Percentiles rank a stretch among this genome's conserved stretches.
phyloP scores from a whole-genome alignment of 1,140 invertebrate genomes.

The Leptinotarsa defecta region DNA sequence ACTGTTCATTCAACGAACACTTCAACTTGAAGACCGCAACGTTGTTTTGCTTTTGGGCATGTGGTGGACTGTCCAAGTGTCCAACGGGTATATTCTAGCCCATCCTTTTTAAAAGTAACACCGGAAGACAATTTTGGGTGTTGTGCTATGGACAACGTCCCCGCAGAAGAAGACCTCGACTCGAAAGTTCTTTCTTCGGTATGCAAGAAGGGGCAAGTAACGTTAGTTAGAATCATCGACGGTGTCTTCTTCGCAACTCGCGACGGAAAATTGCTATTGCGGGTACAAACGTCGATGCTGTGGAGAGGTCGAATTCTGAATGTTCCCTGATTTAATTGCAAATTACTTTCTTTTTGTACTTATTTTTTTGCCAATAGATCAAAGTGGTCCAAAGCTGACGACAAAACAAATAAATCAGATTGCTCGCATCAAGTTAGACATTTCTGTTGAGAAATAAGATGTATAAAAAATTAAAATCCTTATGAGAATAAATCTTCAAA shows the following conservation, averaged over 20 bases:
- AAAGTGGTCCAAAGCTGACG: too few species aligned
- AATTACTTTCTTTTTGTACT: too few species aligned
- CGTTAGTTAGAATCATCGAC: slow-evolving; percentile 39
- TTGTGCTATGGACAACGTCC: neutral
- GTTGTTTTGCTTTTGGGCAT: slow-evolving; percentile 23
- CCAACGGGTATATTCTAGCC: slow-evolving; percentile 36
- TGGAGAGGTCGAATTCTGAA: neutral
- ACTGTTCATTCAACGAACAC: slow-evolving; percentile 6
- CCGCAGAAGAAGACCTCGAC: slow-evolving; percentile 13
- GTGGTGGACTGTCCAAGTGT: slow-evolving; percentile 42
- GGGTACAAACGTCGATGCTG: neutral
- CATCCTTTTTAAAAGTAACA: slow-evolving; percentile 46
- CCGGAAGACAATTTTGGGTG: slow-evolving; percentile 42
- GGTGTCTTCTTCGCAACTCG: slow-evolving; percentile 14
- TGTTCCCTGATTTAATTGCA: too few species aligned
- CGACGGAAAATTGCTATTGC: neutral
- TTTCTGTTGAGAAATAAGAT: too few species aligned
- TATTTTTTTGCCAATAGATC: too few species aligned
- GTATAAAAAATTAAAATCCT: too few species aligned
- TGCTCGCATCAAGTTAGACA: too few species aligned
- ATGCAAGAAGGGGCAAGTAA: slow-evolving; percentile 41
- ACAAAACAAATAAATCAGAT: too few species aligned
- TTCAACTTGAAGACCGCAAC: neutral
- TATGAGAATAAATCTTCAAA: too few species aligned
- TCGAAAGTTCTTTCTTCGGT: slow-evolving; percentile 40